Conservation (phyloP, 1,140 invertebrate genomes). For the Whitmania pigra region DNA sequence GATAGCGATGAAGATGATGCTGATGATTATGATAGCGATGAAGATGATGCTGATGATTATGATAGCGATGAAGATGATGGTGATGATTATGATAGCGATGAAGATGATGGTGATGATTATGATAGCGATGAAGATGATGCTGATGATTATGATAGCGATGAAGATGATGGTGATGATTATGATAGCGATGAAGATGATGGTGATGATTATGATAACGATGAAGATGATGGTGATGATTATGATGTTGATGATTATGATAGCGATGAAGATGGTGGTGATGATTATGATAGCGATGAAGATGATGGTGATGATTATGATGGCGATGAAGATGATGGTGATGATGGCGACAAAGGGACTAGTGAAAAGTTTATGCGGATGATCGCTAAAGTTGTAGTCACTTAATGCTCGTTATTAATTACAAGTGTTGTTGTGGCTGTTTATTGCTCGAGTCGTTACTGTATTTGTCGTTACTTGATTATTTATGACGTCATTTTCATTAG, state of each 20-base stretch:
- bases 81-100: background rate
- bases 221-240: too few relatives aligned
- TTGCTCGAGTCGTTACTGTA: background rate
- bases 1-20: too few relatives aligned
- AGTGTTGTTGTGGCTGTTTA: background rate
- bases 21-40: too few relatives aligned
- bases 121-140: background rate
- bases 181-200: too few relatives aligned
- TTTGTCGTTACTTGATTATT: too few relatives aligned
- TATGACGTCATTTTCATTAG: too few relatives aligned
- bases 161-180: background rate
- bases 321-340: background rate
- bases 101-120: background rate
- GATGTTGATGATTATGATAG: background rate
- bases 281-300: background rate
- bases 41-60: too few relatives aligned
- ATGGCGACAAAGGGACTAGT: background rate
- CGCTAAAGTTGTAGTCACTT: background rate
- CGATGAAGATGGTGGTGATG: background rate
- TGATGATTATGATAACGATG: too few relatives aligned
- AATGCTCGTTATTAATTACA: background rate
- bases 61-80: too few relatives aligned
- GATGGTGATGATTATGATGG: background rate
- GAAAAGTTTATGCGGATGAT: background rate
- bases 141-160: background rate